Conservation (phyloP, 2,888 invertebrate species). For the Callinectes sapidus region DNA sequence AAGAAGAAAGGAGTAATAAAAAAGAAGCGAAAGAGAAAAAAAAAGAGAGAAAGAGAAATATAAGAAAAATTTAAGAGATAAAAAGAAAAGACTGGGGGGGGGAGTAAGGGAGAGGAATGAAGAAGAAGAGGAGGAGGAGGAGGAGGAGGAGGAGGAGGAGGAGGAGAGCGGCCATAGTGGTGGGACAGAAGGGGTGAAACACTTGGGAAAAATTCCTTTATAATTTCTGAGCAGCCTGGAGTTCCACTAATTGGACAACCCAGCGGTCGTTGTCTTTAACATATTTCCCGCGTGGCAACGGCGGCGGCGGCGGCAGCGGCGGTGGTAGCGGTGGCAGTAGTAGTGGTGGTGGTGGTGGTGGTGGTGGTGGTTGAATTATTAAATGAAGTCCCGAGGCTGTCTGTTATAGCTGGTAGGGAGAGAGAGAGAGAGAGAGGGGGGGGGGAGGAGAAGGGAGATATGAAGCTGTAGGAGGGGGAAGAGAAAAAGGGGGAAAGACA, state of each 20-base stretch:
- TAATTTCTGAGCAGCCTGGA: constrained; percentile 34
- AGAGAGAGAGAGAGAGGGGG: background rate
- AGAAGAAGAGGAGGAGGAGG: background rate
- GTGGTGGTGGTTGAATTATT: constrained; percentile 3
- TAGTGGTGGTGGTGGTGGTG: background rate
- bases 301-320: background rate
- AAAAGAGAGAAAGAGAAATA: background rate
- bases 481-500: background rate
- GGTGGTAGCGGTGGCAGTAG: background rate
- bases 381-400: constrained; percentile 32
- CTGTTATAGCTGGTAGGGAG: background rate
- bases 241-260: constrained; percentile 45
- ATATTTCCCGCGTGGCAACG: constrained; percentile 38
- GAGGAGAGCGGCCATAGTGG: background rate
- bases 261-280: constrained; percentile 42
- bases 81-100: background rate
- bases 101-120: background rate
- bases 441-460: background rate
- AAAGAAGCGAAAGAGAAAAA: background rate
- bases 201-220: constrained; percentile 42
- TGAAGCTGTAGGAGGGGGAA: no score
- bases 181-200: constrained; percentile 24
- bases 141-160: background rate
- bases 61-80: background rate
- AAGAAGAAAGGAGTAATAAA: background rate